Evolutionary conservation across 2,888 invertebrate species (phyloP).

Genomic region (Sesia bembeciformis): DNA sequence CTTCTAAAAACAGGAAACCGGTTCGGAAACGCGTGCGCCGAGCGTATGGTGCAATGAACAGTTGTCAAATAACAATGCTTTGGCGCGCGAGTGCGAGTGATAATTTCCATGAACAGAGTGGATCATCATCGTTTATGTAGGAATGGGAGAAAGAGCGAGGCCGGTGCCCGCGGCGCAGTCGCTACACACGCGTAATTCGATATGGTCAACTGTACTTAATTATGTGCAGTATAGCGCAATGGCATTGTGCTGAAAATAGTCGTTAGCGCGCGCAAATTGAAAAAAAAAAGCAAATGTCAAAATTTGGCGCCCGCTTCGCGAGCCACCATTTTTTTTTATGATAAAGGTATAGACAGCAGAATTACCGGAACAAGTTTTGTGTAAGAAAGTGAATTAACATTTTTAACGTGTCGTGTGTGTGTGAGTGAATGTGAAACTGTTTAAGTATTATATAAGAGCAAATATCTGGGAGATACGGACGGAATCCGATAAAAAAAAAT

Average conservation of each 20-base stretch:
- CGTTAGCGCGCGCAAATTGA: constrained; percentile 16
- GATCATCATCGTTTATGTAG: constrained; percentile 57
- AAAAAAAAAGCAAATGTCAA: constrained; percentile 28
- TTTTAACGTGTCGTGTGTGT: constrained; percentile 47
- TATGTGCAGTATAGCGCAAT: constrained; percentile 30
- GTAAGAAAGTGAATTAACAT: constrained; percentile 65
- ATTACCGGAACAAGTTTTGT: constrained; percentile 45
- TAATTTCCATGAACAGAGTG: constrained; percentile 47
- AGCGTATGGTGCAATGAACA: constrained; percentile 24
- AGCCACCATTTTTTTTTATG: constrained; percentile 12
- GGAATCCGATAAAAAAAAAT: constrained; percentile 28
- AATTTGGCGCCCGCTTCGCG: constrained; percentile 35
- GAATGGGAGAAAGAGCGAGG: constrained; percentile 70
- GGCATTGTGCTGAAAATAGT: background rate
- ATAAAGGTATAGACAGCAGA: constrained; percentile 19
- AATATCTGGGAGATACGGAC: constrained; percentile 29
- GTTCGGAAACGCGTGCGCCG: constrained; percentile 7
- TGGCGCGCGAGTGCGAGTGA: constrained; percentile 23
- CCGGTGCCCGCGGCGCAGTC: constrained; percentile 57
- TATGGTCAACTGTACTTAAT: constrained; percentile 68
- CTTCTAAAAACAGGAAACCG: constrained; percentile 15
- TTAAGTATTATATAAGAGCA: constrained; percentile 45
- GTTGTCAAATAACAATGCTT: constrained; percentile 28
- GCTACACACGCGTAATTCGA: constrained; percentile 65
- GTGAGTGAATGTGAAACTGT: constrained; percentile 64